Percentiles rank a stretch among this genome's conserved stretches.
Evolutionary conservation across 2,797 vertebrate genomes (phyloP).

Genomic region (Muscicapa striata): DNA sequence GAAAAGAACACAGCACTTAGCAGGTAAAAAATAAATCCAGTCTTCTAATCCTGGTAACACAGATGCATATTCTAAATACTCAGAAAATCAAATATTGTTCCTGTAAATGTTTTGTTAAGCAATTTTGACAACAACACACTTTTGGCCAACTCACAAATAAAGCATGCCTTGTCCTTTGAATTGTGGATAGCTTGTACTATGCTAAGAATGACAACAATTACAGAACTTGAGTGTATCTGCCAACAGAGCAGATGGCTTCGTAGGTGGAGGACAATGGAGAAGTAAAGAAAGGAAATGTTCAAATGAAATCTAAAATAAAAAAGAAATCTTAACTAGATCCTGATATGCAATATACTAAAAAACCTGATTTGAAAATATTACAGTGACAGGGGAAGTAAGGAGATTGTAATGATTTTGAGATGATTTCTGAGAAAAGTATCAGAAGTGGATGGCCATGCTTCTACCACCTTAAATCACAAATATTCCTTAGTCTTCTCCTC

Average conservation of each 20-base stretch:
- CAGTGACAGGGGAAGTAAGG: not conserved
- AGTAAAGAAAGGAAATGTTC: slow-evolving; percentile 8
- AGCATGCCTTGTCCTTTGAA: slow-evolving; percentile 54
- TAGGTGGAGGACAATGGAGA: slow-evolving; percentile 62
- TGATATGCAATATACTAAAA: not conserved
- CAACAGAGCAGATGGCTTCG: slow-evolving; percentile 75
- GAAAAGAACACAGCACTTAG: slow-evolving; percentile 7
- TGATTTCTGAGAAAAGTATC: not conserved
- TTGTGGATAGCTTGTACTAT: slow-evolving; percentile 65
- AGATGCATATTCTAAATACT: slow-evolving; percentile 41
- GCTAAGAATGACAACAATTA: slow-evolving; percentile 78
- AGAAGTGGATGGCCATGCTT: not conserved
- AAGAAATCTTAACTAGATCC: not conserved
- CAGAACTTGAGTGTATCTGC: slow-evolving; percentile 65
- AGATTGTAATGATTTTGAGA: not conserved
- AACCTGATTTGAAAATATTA: not conserved
- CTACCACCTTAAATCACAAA: not conserved
- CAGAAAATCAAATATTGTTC: slow-evolving; percentile 75
- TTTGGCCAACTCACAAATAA: slow-evolving; percentile 71
- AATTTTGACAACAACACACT: slow-evolving; percentile 71
- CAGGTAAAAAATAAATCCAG: slow-evolving; percentile 41
- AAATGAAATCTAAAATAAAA: slow-evolving; percentile 22
- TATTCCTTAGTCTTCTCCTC: not conserved
- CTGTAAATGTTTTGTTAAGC: slow-evolving; percentile 73
- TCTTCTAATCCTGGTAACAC: slow-evolving; percentile 59